Conservation (phyloP, 2,113 vertebrate species). For the Pseudorasbora parva region DNA sequence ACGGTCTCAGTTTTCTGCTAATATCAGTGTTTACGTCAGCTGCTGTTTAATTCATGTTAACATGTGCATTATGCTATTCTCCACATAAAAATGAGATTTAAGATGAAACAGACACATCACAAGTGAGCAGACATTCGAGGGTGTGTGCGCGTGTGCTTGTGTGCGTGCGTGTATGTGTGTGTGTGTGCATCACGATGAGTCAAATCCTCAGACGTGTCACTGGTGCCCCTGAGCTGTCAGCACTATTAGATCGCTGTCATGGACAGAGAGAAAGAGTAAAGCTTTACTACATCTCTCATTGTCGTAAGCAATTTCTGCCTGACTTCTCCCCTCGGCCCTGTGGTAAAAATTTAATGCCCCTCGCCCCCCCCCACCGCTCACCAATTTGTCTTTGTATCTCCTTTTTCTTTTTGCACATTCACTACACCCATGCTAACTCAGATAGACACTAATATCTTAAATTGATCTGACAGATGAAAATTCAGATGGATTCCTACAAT, state of each 20-base stretch:
- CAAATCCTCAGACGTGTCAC: conserved; percentile 40
- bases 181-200: neutral
- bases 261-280: conserved; percentile 21
- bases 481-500: neutral
- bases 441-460: neutral
- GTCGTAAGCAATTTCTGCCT: conserved; percentile 73
- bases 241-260: conserved; percentile 61
- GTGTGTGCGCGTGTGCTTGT: neutral
- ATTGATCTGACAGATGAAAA: neutral
- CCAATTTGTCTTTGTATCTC: neutral
- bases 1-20: neutral
- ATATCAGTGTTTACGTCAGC: neutral
- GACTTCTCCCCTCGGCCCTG: conserved; percentile 66
- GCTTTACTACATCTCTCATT: conserved; percentile 61
- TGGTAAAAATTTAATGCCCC: conserved; percentile 66
- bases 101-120: conserved; percentile 11
- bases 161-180: neutral
- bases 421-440: neutral
- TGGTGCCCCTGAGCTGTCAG: conserved; percentile 53
- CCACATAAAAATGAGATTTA: conserved; percentile 11
- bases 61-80: neutral
- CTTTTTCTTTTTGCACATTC: neutral
- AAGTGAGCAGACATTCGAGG: neutral
- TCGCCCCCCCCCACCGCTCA: conserved; percentile 10
- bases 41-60: neutral